Evolutionary conservation across 2,797 vertebrate genomes (phyloP).

Genomic region (Oryzias sinensis): DNA sequence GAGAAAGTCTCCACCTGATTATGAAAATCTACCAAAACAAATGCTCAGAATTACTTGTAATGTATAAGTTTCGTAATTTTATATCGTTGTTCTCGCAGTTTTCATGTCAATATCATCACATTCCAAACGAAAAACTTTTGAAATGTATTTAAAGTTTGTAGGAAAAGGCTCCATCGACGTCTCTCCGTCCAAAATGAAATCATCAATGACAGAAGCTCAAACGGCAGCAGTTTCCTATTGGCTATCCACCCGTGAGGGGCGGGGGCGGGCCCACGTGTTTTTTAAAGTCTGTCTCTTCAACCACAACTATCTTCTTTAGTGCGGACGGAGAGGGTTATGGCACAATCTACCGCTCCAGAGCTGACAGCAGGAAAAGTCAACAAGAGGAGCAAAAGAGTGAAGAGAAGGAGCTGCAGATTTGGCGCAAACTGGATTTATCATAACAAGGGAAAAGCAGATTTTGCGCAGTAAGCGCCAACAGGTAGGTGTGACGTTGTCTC

Average conservation of each 20-base stretch:
- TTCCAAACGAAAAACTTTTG: background rate
- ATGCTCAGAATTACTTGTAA: too few relatives aligned
- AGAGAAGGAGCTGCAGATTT: slow-evolving; percentile 17
- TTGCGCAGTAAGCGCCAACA: slow-evolving; percentile 40
- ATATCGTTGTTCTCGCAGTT: too few relatives aligned
- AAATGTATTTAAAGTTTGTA: background rate
- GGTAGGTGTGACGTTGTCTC: slow-evolving; percentile 37
- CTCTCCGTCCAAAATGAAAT: background rate
- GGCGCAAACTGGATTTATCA: slow-evolving; percentile 39
- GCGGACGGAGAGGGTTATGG: slow-evolving; percentile 60
- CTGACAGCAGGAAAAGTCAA: slow-evolving; percentile 24
- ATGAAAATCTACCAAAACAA: too few relatives aligned
- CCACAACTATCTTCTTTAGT: slow-evolving; percentile 56
- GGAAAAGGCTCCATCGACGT: too few relatives aligned
- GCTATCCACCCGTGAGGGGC: slow-evolving; percentile 39
- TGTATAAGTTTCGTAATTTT: too few relatives aligned
- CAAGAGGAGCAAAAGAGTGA: slow-evolving; percentile 25
- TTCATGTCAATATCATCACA: background rate
- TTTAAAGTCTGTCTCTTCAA: slow-evolving; percentile 58
- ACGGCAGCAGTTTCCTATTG: slow-evolving; percentile 63
- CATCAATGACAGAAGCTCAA: slow-evolving; percentile 6
- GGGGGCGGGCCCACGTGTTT: slow-evolving; percentile 45
- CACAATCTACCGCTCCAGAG: slow-evolving; percentile 43
- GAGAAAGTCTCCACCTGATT: background rate
- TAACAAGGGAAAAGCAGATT: slow-evolving; percentile 27